Evolutionary conservation across 2,888 invertebrate genomes (phyloP).

Genomic region (Stenoptilia bipunctidactyla): DNA sequence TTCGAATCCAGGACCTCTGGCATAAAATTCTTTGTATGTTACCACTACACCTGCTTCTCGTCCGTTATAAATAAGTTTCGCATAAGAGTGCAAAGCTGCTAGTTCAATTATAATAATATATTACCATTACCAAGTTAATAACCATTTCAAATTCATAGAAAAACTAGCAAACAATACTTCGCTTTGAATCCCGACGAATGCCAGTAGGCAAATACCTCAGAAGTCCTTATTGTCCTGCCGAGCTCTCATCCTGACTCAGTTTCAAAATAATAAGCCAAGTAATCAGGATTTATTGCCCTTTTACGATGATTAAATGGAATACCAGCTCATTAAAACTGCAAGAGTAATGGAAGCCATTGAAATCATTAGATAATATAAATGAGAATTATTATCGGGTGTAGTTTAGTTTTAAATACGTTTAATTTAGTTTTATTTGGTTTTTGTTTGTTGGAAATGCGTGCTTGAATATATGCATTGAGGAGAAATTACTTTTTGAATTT

Average conservation of each 20-base stretch:
- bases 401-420: conserved; percentile 19
- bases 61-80: too few species aligned
- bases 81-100: too few species aligned
- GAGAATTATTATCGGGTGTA: conserved; percentile 30
- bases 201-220: conserved; percentile 29
- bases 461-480: too few species aligned
- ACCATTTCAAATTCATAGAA: too few species aligned
- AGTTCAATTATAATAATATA: too few species aligned
- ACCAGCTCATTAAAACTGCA: conserved; percentile 33
- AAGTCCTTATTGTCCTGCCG: conserved; percentile 46
- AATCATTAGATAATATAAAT: conserved; percentile 31
- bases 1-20: too few species aligned
- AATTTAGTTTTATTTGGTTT: conserved; percentile 15
- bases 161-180: too few species aligned
- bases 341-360: conserved; percentile 30
- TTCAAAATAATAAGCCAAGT: conserved; percentile 60
- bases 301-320: conserved; percentile 52
- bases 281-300: conserved; percentile 59
- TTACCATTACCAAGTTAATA: too few species aligned
- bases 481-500: too few species aligned
- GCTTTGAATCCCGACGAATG: conserved; percentile 5
- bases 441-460: conserved; percentile 4
- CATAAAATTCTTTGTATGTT: too few species aligned
- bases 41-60: too few species aligned
- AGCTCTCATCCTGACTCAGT: conserved; percentile 29